Conservation (phyloP, 2,113 vertebrate species). For the Bos javanicus region DNA sequence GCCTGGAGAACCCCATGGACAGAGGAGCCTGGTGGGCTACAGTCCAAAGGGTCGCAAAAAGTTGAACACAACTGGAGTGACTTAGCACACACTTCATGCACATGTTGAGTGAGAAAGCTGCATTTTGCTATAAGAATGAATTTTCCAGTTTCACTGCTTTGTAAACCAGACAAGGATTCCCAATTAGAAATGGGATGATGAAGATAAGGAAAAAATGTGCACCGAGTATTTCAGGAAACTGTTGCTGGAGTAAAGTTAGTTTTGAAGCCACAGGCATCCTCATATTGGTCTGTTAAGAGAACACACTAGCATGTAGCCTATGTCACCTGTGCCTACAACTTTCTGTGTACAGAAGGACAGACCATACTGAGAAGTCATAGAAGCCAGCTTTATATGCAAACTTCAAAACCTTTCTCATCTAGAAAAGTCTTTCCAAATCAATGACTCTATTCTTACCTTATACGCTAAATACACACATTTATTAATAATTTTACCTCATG, state of each 20-base stretch:
- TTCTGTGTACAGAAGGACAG: background rate
- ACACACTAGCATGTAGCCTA: background rate
- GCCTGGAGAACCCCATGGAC: background rate
- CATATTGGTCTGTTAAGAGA: background rate
- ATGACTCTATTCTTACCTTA: background rate
- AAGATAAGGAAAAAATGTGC: background rate
- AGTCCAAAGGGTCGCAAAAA: background rate
- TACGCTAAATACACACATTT: background rate
- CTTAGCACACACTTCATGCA: background rate
- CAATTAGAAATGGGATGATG: background rate
- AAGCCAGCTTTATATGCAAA: background rate
- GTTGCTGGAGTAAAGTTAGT: background rate
- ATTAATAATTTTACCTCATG: constrained; percentile 48
- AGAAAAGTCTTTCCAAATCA: background rate
- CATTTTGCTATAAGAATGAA: background rate
- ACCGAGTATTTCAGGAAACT: background rate
- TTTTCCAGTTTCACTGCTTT: background rate
- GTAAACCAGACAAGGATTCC: background rate
- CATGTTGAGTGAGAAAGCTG: background rate
- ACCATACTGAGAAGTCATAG: background rate
- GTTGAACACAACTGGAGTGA: background rate
- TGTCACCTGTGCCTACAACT: too few relatives aligned
- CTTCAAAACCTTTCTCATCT: background rate
- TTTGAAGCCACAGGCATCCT: background rate
- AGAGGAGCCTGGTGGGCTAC: background rate